These are phyloP conservation scores for Bombus waltoni DNA, from an alignment of 1,140 invertebrate genomes.

Conservation along the genomic window DNA sequence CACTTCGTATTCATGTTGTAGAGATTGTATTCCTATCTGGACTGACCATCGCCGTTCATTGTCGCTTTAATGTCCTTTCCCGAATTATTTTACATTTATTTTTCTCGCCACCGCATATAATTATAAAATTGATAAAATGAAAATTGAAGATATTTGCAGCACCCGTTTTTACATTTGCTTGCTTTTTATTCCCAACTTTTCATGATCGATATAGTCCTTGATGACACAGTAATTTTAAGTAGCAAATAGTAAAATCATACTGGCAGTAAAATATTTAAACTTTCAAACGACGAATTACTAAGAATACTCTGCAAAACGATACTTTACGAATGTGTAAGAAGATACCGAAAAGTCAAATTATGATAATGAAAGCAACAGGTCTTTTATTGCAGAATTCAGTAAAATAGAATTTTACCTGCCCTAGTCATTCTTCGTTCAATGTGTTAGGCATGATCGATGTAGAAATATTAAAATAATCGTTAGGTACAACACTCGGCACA, in stretches of 20 bases:
- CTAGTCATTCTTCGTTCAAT: background rate
- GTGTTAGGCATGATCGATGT: background rate
- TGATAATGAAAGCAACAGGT: background rate
- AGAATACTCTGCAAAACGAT: background rate
- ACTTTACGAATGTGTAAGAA: background rate
- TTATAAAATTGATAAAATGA: background rate
- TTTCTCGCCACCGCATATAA: background rate
- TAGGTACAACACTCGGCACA: background rate
- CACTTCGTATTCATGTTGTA: constrained; percentile 40
- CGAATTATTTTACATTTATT: background rate
- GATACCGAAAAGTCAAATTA: background rate
- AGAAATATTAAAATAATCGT: background rate
- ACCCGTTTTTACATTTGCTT: background rate
- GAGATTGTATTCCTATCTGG: constrained; percentile 38
- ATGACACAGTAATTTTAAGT: background rate
- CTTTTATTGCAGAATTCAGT: background rate
- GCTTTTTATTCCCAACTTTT: background rate
- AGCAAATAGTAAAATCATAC: background rate
- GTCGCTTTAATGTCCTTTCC: background rate
- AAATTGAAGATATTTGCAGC: too few species aligned
- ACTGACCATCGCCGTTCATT: constrained; percentile 30
- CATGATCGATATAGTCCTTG: background rate
- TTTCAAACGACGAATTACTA: background rate
- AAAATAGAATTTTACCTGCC: background rate
- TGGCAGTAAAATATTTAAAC: background rate